A percentile compares a stretch with the other conserved stretches of the same genome.
phyloP scores from a whole-genome alignment of 2,113 vertebrate species.

The Nettapus auritus region DNA sequence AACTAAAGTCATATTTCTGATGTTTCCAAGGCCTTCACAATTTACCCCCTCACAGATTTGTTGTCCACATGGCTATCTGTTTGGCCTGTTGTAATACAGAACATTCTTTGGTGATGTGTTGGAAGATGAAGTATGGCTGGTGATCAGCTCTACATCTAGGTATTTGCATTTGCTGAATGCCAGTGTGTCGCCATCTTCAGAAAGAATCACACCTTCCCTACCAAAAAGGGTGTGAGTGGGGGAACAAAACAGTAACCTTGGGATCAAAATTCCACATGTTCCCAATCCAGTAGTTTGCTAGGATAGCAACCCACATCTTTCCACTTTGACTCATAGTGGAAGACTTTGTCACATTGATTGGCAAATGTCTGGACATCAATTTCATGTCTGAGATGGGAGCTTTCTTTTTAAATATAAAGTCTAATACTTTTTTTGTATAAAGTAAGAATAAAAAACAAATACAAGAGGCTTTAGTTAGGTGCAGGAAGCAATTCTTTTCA shows the following conservation, averaged over 20 bases:
- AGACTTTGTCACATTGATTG: background rate
- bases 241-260: background rate
- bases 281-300: background rate
- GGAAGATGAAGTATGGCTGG: background rate
- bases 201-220: background rate
- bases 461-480: background rate
- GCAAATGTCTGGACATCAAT: background rate
- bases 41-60: background rate
- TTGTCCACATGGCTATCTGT: background rate
- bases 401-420: background rate
- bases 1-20: background rate
- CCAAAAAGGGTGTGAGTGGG: background rate
- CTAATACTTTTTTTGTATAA: background rate
- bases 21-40: background rate
- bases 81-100: background rate
- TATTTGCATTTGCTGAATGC: background rate
- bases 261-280: background rate
- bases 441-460: background rate
- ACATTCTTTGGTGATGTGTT: background rate
- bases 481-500: background rate
- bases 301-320: background rate
- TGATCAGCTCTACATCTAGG: background rate
- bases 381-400: background rate
- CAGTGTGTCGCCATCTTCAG: background rate
- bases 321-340: background rate